These are phyloP conservation scores for Himalopsyche phryganea DNA, from an alignment of 1,140 invertebrate species.

Conservation along the genomic window DNA sequence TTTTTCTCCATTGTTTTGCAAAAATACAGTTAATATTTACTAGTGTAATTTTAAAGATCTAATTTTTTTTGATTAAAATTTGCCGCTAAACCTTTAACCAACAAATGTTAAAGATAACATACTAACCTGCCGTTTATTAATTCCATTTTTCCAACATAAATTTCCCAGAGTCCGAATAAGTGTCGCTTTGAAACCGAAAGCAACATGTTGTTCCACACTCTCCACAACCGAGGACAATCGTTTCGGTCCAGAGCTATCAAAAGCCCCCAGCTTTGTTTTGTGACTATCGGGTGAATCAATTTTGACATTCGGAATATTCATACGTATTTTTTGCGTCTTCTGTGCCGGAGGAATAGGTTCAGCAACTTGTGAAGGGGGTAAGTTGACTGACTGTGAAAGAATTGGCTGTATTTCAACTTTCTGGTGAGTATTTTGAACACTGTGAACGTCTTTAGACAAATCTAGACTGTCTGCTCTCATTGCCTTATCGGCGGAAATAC, in stretches of 20 bases:
- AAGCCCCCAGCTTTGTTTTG: constrained; percentile 44
- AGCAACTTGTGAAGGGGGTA: constrained; percentile 1
- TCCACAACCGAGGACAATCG: constrained; percentile 43
- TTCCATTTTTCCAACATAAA: constrained; percentile 60
- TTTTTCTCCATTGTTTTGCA: no score
- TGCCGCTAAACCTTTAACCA: no score
- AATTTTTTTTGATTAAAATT: no score
- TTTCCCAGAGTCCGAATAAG: constrained; percentile 72
- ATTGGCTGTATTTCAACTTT: constrained; percentile 12
- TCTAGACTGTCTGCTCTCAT: constrained; percentile 34
- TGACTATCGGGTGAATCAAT: constrained; percentile 49
- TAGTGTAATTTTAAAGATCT: no score
- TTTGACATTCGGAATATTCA: constrained; percentile 48
- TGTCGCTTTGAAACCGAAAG: constrained; percentile 69
- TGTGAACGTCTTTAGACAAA: constrained; percentile 21
- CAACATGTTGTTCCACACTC: constrained; percentile 49
- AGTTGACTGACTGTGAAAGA: constrained; percentile 4
- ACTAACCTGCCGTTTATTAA: constrained; percentile 66
- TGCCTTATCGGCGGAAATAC: constrained; percentile 49
- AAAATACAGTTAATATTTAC: no score
- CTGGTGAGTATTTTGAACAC: constrained; percentile 10
- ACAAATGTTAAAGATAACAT: no score
- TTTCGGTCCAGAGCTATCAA: constrained; percentile 44
- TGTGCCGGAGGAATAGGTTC: constrained; percentile 1
- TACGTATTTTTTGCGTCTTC: constrained; percentile 22